Evolutionary conservation across 2,113 vertebrate genomes (phyloP), one percentile per base, ranked within the genome.

Genomic region (Salvelinus fontinalis): DNA sequence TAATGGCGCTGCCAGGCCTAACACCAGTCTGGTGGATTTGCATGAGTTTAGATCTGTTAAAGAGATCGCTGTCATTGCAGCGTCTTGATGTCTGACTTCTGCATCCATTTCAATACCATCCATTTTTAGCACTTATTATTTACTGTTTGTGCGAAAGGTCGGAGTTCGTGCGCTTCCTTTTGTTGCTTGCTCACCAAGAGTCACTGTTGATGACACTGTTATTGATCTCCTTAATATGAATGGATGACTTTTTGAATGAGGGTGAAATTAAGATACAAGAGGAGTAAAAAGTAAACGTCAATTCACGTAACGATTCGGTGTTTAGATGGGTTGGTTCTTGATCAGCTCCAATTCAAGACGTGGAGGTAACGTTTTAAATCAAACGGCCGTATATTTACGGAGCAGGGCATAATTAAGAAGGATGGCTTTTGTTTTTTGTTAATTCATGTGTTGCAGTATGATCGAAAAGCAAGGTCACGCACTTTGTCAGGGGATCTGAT

Each of bases 1-100:
- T 97, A 97, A 97, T 94, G 94, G 96, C 94, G 92, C 95, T 95
- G 94, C 95, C 95, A 94, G 93, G 88, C 92, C 91, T 89, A 95
- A 93, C 93, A 95, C 85, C 91, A 93, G 93, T 92, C 92, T 90
- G 92, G 18, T 69, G 88, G 92, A 95, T 92, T 95, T 93, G 93
- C 94, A 93, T 93, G 91, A 92, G 92, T 94, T 95, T 94, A 94
- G 89, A 93, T 94, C 77, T 59, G 88, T 93, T 92, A 92, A 93
- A 93, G 90, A 91, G 85, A 90, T 92, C 79, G 78, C 83, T 89
- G 89, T 83, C 81, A 62, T 82, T 84, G 87, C 90, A 91, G 84
- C 87, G 87, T 93, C 75, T 82, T 86, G 90, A 86, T 90, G 90
- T 79, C 84, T 85, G 57, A 82, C 90, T 89, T 2, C 76, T 81